Conservation (phyloP, 2,797 vertebrate species). For the Crenichthys baileyi region DNA sequence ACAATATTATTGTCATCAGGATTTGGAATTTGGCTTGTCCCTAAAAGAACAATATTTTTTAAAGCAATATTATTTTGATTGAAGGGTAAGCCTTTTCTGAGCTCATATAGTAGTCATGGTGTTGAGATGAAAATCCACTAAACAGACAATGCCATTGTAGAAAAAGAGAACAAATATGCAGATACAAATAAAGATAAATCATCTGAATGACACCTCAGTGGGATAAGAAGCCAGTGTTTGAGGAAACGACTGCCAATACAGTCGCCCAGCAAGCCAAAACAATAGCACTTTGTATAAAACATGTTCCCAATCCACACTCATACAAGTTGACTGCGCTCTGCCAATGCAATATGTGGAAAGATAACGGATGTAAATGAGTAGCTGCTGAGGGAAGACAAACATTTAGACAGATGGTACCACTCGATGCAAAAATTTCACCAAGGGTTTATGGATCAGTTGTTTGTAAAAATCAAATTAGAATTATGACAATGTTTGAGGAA, state of each 20-base stretch:
- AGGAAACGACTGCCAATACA: conserved; percentile 14
- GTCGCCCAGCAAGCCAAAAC: conserved; percentile 22
- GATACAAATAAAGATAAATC: conserved; percentile 18
- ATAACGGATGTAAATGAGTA: conserved; percentile 37
- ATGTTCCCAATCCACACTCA: conserved; percentile 32
- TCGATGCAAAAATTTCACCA: conserved; percentile 28
- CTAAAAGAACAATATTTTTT: background rate
- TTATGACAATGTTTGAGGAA: conserved; percentile 14
- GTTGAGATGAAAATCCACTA: conserved; percentile 6
- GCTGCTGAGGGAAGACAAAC: conserved; percentile 41
- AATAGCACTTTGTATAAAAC: conserved; percentile 34
- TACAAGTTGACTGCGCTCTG: conserved; percentile 29
- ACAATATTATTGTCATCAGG: background rate
- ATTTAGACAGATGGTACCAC: conserved; percentile 49
- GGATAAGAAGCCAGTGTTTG: conserved; percentile 4
- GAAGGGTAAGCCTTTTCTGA: background rate
- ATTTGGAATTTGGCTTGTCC: background rate
- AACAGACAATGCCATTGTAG: background rate
- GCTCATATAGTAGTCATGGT: background rate
- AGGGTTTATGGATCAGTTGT: conserved; percentile 27
- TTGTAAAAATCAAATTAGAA: conserved; percentile 21
- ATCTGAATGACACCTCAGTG: conserved; percentile 10
- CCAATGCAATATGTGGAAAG: conserved; percentile 25
- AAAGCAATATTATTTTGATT: background rate
- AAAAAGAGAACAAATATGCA: conserved; percentile 9